Base-by-base conservation (phyloP, 2,888 invertebrate species). In the Pseudoips prasinana region DNA sequence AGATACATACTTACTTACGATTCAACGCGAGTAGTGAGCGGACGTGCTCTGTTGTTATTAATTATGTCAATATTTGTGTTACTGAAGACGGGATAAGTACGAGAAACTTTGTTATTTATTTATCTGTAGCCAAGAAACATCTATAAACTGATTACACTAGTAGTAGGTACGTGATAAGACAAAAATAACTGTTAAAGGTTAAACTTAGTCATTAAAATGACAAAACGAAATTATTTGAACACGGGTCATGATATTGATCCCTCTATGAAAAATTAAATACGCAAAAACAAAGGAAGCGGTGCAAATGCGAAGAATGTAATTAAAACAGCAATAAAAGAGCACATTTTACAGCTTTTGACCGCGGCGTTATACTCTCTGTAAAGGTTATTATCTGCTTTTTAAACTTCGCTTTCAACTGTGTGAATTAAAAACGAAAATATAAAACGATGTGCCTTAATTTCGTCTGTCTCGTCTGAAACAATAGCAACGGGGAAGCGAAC, bases 341-440 rank as follows among this genome's bases (percentile, higher is more conserved):
- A 73, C 72, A 72, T 76, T 82, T 78, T 70, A 73, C 78, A 73
- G 74, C 73, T 65, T 69, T 71, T 68, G 62, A 70, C 71, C 72
- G 68, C 66, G 45, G 65, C 66, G 66, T 69, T 71, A 69, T 71
- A 58, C 62, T 69, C 63, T 57, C 64, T 64, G 65, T 70, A 68
- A 76, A 71, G 73, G 79, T 76, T 80, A 81, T 81, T 79, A 77
- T 81, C 74, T 80, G 78, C 72, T 76, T 80, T 83, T 82, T 78
- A 76, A 76, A 81, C 75, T 76, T 73, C 62, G 66, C 73, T 73
- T 73, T 75, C 69, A 70, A 68, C 71, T 69, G 69, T 58, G 70
- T 64, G 69, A 75, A 75, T 79, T 82, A 77, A 81, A 82, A 79
- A 77, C 66, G 64, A 77, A 77, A 79, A 78, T 70, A 79, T 73